Base-by-base conservation (phyloP, 1,140 invertebrate species). In the Leptonema lineaticorne region DNA sequence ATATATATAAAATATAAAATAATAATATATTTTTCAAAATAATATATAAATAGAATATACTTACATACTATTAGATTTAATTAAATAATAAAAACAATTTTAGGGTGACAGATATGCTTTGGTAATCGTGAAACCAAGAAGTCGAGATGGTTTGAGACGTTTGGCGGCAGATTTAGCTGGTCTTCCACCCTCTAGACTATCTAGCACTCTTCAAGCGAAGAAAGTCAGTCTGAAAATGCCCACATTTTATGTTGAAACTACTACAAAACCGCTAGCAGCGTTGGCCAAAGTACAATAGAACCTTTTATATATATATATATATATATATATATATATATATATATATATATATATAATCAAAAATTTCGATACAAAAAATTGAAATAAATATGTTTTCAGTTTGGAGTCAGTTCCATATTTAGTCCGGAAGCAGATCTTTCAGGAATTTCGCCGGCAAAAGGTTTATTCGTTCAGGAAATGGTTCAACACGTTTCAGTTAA, bases 401-500 rank as follows among this genome's bases (percentile, higher is more conserved):
- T 85, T 69, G 86, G 86, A 2, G 79, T 87, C 0, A 83, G 79
- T 68, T 81, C 79, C 33, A 81, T 88, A 41, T 88, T 87, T 75
- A 80, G 81, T 3, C 78, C 79, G 9, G 81, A 83, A 9, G 84
- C 85, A 0, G 82, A 86, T 68, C 73, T 87, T 41, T 80, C 81
- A 0, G 78, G 85, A 5, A 82, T 87, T 6, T 85, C 85, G n/a
- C 74, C 78, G 8, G 81, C 82, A 41, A 80, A 83, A 53, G 81
- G 82, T 7, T 74, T 86, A 1, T 85, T 85, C 70, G 82, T 87
- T 1, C 83, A 86, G 67, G 86, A 87, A 74, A 74, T 88, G 66
- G 85, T 86, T 1, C 86, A 88, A 72, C 83, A 86, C 63, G 86
- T 87, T 0, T 84, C 83, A 11, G 79, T 87, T 0, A 79, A 84